Conservation (phyloP, 2,113 vertebrate species). For the Tonatia bakeri region DNA sequence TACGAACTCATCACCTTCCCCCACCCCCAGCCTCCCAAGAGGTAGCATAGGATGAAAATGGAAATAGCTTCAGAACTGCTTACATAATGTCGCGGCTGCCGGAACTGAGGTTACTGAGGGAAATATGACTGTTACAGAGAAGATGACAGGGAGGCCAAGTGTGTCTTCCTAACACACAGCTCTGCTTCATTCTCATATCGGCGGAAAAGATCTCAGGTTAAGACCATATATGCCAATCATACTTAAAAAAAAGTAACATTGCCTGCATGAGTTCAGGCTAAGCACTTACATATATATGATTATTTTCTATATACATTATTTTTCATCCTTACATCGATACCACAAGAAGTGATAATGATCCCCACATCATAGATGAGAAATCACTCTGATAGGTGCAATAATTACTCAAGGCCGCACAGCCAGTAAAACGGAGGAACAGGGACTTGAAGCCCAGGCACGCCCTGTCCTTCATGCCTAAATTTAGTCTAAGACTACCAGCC, state of each 20-base stretch:
- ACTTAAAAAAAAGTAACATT: background rate
- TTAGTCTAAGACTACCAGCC: background rate
- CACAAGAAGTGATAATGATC: background rate
- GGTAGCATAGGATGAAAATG: slow-evolving; percentile 29
- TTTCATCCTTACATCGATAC: background rate
- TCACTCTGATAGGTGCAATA: background rate
- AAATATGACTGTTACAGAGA: background rate
- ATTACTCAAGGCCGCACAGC: background rate
- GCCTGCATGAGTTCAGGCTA: background rate
- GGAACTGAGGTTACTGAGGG: background rate
- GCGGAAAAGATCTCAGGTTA: background rate
- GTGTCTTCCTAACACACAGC: background rate
- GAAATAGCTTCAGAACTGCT: slow-evolving; percentile 34
- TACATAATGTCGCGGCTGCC: background rate
- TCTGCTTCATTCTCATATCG: background rate
- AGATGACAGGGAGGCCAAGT: background rate
- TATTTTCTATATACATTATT: background rate
- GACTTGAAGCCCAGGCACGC: background rate
- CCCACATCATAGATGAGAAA: background rate
- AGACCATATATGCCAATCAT: background rate
- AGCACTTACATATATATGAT: background rate
- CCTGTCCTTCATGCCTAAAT: background rate
- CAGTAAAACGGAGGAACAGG: background rate
- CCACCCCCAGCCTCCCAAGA: background rate
- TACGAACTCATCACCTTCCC: background rate